Percentiles rank a stretch among this genome's conserved stretches.
Conservation (phyloP, 2,888 invertebrate species). For the Xestia c-nigrum region DNA sequence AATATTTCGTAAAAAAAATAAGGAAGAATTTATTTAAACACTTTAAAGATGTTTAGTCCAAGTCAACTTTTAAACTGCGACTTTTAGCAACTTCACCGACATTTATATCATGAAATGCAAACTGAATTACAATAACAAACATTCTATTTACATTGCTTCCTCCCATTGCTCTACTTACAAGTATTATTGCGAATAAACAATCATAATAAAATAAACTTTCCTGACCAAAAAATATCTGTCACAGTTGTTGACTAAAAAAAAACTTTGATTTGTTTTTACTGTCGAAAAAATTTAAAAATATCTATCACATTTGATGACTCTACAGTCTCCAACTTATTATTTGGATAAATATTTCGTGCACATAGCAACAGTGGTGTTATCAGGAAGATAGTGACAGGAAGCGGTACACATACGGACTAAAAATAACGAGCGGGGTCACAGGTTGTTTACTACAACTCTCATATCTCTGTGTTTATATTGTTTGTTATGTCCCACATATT, state of each 20-base stretch:
- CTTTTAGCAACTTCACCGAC: slow-evolving; percentile 2
- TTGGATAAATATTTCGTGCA: slow-evolving; percentile 68
- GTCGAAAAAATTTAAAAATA: background rate
- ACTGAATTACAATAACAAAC: slow-evolving; percentile 15
- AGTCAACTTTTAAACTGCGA: background rate
- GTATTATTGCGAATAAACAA: background rate
- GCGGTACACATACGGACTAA: slow-evolving; percentile 69
- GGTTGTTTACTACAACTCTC: slow-evolving; percentile 70
- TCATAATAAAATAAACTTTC: too few relatives aligned
- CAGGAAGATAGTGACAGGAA: slow-evolving; percentile 68
- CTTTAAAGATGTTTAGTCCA: background rate
- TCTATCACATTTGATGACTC: slow-evolving; percentile 18
- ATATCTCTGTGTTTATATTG: slow-evolving; percentile 52
- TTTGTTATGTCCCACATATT: slow-evolving; percentile 65
- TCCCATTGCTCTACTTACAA: slow-evolving; percentile 16
- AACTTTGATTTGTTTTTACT: background rate
- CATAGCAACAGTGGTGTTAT: slow-evolving; percentile 79
- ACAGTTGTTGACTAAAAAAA: slow-evolving; percentile 19
- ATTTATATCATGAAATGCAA: slow-evolving; percentile 27
- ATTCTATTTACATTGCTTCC: slow-evolving; percentile 21
- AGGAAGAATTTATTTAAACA: too few relatives aligned
- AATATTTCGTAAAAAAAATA: background rate
- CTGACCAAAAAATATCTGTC: too few relatives aligned
- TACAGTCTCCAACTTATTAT: slow-evolving; percentile 48
- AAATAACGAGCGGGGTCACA: slow-evolving; percentile 75